These are phyloP conservation scores for Gallinago nigripennis DNA, from an alignment of 2,797 vertebrate species.

Conservation along the genomic window DNA sequence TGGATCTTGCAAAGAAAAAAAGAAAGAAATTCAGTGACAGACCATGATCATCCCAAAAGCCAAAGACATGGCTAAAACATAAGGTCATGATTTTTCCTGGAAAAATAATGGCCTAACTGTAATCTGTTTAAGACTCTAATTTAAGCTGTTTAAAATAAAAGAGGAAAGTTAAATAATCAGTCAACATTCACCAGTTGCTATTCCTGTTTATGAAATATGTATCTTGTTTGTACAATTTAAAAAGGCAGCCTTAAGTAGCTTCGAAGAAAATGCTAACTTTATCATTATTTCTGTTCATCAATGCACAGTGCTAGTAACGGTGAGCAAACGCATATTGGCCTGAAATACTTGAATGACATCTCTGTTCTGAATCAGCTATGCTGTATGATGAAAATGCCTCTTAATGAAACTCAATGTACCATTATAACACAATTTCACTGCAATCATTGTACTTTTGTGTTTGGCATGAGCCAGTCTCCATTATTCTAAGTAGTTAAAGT, in stretches of 20 bases:
- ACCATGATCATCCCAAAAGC: not conserved
- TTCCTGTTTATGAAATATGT: not conserved
- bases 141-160: not conserved
- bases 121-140: not conserved
- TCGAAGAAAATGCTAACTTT: not conserved
- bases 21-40: not conserved
- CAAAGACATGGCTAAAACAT: not conserved
- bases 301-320: accelerated
- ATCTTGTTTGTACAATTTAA: not conserved
- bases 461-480: not conserved
- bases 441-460: not conserved
- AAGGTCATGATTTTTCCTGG: not conserved
- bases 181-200: not conserved
- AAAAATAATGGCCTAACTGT: not conserved
- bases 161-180: not conserved
- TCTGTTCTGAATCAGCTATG: not conserved
- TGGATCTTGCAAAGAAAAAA: not conserved
- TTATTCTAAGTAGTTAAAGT: not conserved
- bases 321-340: not conserved
- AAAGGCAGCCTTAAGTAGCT: not conserved
- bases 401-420: conserved; percentile 18
- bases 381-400: not conserved
- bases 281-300: not conserved
- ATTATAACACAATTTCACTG: not conserved
- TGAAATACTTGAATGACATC: not conserved